These are phyloP conservation scores for Oophaga pumilio DNA, from an alignment of 2,113 vertebrate genomes.

Conservation along the genomic window DNA sequence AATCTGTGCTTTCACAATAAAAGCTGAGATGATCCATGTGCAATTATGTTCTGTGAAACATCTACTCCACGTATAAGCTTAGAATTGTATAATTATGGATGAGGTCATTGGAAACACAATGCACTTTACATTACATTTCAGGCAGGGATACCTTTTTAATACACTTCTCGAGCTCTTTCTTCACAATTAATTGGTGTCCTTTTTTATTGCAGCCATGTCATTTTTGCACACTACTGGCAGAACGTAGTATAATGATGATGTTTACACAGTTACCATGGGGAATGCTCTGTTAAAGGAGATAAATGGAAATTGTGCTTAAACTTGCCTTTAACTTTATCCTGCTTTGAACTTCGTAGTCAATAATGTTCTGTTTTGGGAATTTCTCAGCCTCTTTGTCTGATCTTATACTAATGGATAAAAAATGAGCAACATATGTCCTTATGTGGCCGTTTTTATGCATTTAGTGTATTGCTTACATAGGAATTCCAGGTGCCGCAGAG, in stretches of 20 bases:
- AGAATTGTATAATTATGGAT: constrained; percentile 40
- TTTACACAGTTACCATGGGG: neutral
- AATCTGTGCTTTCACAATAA: constrained; percentile 16
- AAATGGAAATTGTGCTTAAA: constrained; percentile 2
- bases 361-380: neutral
- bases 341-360: neutral
- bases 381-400: neutral
- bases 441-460: neutral
- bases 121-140: constrained; percentile 7
- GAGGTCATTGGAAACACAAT: constrained; percentile 39
- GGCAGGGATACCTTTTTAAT: neutral
- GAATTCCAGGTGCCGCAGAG: neutral
- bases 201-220: constrained; percentile 9
- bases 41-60: constrained; percentile 41
- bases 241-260: neutral
- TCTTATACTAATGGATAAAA: neutral
- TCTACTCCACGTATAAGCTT: constrained; percentile 18
- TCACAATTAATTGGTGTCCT: neutral
- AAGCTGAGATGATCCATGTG: constrained; percentile 40
- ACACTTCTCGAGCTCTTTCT: neutral
- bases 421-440: neutral
- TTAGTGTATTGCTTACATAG: neutral
- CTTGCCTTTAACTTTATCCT: neutral
- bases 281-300: neutral
- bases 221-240: neutral